Conservation (phyloP, 2,888 invertebrate genomes). For the Esperia sulphurella region DNA sequence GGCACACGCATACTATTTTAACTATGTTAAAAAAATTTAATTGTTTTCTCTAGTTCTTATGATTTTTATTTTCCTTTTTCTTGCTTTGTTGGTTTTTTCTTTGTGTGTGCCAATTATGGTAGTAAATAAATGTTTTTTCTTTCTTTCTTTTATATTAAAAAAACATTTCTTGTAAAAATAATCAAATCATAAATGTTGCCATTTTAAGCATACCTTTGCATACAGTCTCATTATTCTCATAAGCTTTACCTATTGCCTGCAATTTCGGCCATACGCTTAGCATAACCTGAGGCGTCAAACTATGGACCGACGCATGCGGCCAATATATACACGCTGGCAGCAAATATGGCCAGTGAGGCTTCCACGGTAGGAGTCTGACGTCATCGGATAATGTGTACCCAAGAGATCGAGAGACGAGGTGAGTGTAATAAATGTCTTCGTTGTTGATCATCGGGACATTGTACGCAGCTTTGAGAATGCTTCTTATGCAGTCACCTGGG, state of each 20-base stretch:
- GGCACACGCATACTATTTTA: no score
- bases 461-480: conserved; percentile 75
- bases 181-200: no score
- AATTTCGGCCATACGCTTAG: conserved; percentile 35
- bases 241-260: conserved; percentile 16
- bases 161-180: no score
- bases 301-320: conserved; percentile 42
- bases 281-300: conserved; percentile 39
- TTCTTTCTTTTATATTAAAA: no score
- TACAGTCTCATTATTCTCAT: conserved; percentile 11
- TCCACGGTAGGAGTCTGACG: conserved; percentile 66
- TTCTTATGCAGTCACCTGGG: conserved; percentile 44
- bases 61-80: no score
- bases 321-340: conserved; percentile 39
- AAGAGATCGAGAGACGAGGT: conserved; percentile 79
- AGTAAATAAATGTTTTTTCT: no score
- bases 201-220: conserved; percentile 21
- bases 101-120: no score
- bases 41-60: no score
- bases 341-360: conserved; percentile 29
- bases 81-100: no score
- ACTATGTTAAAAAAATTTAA: no score
- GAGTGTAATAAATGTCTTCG: conserved; percentile 87
- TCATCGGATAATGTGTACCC: conserved; percentile 77
- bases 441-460: conserved; percentile 81